A percentile compares a stretch with the other conserved stretches of the same genome.
Evolutionary conservation across 2,113 vertebrate species (phyloP).

Genomic region (Plotosus lineatus): DNA sequence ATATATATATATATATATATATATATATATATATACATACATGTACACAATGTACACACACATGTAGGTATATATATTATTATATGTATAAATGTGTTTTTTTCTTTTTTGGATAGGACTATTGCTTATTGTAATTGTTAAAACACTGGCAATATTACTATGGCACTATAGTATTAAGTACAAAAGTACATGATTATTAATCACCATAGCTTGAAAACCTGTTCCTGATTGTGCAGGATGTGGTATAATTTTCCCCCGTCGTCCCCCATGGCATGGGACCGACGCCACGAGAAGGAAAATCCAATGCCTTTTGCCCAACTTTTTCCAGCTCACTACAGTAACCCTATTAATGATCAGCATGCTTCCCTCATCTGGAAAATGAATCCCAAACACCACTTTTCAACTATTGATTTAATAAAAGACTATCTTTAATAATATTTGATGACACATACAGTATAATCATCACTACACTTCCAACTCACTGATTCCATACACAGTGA

Average conservation of each 20-base stretch:
- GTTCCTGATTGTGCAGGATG: conserved; percentile 51
- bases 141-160: no score
- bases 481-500: conserved; percentile 41
- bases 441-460: conserved; percentile 43
- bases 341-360: conserved; percentile 39
- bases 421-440: conserved; percentile 48
- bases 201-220: conserved; percentile 20
- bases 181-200: no score
- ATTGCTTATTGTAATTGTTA: no score
- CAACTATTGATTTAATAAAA: conserved; percentile 45
- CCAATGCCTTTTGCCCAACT: conserved; percentile 22
- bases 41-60: no score
- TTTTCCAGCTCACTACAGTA: conserved; percentile 54
- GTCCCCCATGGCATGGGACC: conserved; percentile 32
- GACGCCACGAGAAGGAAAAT: conserved; percentile 43
- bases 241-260: conserved; percentile 47
- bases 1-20: no score
- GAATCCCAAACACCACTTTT: conserved; percentile 33
- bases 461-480: conserved; percentile 42
- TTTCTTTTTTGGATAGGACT: no score
- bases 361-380: conserved; percentile 48
- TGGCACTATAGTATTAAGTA: no score
- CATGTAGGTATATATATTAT: no score
- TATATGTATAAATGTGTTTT: no score
- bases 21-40: no score